Percentiles rank a stretch among this genome's conserved stretches.
Conservation (phyloP, 2,888 invertebrate species). For the Drosophila cracens region DNA sequence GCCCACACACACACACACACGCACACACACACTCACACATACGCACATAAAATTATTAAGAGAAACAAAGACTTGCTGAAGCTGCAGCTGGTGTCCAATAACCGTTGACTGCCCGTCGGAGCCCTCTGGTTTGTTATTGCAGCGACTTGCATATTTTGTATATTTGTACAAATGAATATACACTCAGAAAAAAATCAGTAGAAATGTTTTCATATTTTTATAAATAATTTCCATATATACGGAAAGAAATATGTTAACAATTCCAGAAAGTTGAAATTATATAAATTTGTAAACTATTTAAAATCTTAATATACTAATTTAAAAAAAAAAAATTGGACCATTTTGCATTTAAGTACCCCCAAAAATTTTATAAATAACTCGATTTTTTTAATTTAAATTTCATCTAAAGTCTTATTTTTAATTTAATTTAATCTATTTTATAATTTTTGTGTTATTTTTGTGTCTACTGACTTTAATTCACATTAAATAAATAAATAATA, state of each 20-base stretch:
- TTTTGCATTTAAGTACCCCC: not conserved
- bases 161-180: not conserved
- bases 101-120: slow-evolving; percentile 26
- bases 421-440: not conserved
- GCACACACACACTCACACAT: not conserved
- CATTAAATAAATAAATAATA: not conserved
- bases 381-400: not conserved
- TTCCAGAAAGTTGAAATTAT: not conserved
- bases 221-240: not conserved
- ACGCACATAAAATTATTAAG: slow-evolving; percentile 11
- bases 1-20: slow-evolving; percentile 17
- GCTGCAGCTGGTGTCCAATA: slow-evolving; percentile 34
- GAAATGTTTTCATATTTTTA: not conserved
- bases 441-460: not conserved
- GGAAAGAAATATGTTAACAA: not conserved
- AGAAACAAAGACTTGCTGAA: slow-evolving; percentile 26
- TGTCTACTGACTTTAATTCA: not conserved
- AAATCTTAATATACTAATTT: not conserved
- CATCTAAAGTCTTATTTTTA: not conserved
- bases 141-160: slow-evolving; percentile 30
- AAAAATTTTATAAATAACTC: not conserved
- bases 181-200: not conserved
- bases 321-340: too few species aligned
- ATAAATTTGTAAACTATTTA: not conserved
- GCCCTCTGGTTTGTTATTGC: slow-evolving; percentile 48